Evolutionary conservation across 2,797 vertebrate genomes (phyloP), one percentile per base, ranked within the genome.

Genomic region (Scarus forsteni): DNA sequence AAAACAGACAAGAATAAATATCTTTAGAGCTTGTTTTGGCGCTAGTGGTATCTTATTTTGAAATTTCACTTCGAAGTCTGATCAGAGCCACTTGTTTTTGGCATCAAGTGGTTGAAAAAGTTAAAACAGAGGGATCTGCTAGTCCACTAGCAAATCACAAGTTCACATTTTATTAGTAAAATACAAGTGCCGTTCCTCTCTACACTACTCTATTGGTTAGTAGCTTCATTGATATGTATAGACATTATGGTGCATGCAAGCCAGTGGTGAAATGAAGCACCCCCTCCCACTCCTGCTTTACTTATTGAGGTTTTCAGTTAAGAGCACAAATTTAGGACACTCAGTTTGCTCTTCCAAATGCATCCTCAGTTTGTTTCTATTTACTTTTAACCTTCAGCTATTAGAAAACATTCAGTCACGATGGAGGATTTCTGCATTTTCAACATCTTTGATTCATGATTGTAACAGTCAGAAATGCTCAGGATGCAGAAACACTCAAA

Each of bases 161-260:
- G 36, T 86, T 87, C 86, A 86, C 74, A 81, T 84, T 70, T 66
- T 19, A 62, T 75, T 77, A 78, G 59, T 85, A 85, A 80, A 85
- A 87, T 71, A 85, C 70, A 87, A 82, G 85, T 81, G 81, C 66
- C 70, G 65, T 88, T 77, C 65, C 46, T 10, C 49, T 43, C 60
- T 72, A 55, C 15, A 84, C 83, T 87, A 87, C 75, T 88, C 81
- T 82, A 81, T 89, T 92, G 89, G 91, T 92, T 91, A 88, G 86
- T 88, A 87, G 88, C 86, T 83, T 88, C 54, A 64, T 81, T 86
- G 89, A 91, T 85, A 91, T 91, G 88, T 91, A 79, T 77, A 82
- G 60, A 75, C 75, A 77, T 80, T 66, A 81, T 85, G 75, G 66
- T 86, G 79, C 91, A 90, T 92, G 91, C 91, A 86, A 88, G 86